A percentile compares a stretch with the other conserved stretches of the same genome.
Evolutionary conservation across 2,113 vertebrate genomes (phyloP).

Genomic region (Eurypyga helias): DNA sequence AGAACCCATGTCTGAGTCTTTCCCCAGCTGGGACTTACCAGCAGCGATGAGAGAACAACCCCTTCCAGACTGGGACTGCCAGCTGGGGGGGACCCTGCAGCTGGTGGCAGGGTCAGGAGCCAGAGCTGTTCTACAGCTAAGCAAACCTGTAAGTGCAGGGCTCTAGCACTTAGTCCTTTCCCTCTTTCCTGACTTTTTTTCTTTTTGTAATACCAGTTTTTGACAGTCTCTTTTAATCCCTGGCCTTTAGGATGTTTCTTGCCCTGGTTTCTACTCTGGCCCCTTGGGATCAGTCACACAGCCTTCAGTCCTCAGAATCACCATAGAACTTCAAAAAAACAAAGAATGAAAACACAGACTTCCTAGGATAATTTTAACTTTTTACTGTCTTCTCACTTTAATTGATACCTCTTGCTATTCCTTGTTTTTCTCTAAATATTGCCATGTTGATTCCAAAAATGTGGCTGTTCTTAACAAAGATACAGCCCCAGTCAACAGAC

Average conservation of each 20-base stretch:
- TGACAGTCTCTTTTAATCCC: not conserved
- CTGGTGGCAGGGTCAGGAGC: not conserved
- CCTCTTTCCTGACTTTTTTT: not conserved
- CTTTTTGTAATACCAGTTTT: not conserved
- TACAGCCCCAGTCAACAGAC: not conserved
- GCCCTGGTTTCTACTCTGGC: not conserved
- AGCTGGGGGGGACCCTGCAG: not conserved
- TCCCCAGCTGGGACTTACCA: not conserved
- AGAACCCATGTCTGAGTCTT: not conserved
- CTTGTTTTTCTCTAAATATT: not conserved
- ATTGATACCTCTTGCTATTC: not conserved
- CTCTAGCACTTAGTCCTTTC: not conserved
- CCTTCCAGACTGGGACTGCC: not conserved
- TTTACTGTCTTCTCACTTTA: not conserved
- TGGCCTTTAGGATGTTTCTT: not conserved
- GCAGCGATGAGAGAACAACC: not conserved
- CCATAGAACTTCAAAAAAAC: not conserved
- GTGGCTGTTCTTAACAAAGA: not conserved
- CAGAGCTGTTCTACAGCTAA: not conserved
- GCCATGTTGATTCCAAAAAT: not conserved
- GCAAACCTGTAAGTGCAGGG: not conserved
- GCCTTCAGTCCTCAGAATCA: not conserved
- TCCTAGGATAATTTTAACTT: not conserved
- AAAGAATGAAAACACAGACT: not conserved
- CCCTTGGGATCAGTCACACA: not conserved